phyloP scores from a whole-genome alignment of 2,888 invertebrate genomes.

The Molorchus minor region DNA sequence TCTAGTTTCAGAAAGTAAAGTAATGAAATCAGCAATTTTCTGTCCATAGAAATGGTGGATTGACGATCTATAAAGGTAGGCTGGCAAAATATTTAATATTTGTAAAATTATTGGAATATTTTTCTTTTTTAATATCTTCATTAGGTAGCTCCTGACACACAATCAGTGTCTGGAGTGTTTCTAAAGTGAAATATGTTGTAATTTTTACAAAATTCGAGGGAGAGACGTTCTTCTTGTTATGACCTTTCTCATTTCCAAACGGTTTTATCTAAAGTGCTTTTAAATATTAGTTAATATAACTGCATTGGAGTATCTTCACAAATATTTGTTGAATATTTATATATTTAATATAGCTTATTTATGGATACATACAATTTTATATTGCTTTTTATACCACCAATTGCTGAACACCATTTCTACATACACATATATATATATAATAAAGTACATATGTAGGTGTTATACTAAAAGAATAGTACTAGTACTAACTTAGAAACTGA shows the following conservation, averaged over 20 bases:
- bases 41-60: constrained; percentile 38
- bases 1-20: neutral
- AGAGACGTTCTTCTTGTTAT: constrained; percentile 45
- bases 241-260: constrained; percentile 45
- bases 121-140: constrained; percentile 2
- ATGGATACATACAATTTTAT: too few relatives aligned
- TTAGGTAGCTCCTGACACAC: constrained; percentile 25
- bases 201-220: constrained; percentile 42
- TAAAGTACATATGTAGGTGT: too few relatives aligned
- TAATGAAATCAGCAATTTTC: constrained; percentile 24
- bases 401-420: too few relatives aligned
- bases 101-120: constrained; percentile 21
- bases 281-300: too few relatives aligned
- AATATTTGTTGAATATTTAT: too few relatives aligned
- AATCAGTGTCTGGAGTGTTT: constrained; percentile 13
- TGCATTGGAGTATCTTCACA: too few relatives aligned
- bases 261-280: too few relatives aligned
- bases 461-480: too few relatives aligned
- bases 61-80: constrained; percentile 44
- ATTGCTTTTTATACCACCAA: too few relatives aligned
- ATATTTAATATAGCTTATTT: too few relatives aligned
- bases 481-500: too few relatives aligned
- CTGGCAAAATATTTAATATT: constrained; percentile 35
- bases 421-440: too few relatives aligned
- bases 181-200: constrained; percentile 9